Conservation (phyloP, 2,113 vertebrate genomes). For the Esox niger region DNA sequence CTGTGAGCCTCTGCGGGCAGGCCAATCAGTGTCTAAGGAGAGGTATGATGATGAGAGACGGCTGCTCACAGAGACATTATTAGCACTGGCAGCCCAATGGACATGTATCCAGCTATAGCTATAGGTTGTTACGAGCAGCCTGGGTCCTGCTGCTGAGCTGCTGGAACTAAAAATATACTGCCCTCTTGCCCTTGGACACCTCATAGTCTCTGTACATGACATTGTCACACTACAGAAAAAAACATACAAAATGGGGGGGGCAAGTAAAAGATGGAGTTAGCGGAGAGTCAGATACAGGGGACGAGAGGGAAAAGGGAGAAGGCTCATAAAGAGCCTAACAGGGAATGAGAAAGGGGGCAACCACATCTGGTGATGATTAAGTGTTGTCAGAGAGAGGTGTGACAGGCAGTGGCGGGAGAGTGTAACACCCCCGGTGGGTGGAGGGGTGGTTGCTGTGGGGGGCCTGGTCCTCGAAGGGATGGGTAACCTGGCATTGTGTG, state of each 20-base stretch:
- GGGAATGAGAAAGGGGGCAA: too few relatives aligned
- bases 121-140: not conserved
- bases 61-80: not conserved
- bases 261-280: not conserved
- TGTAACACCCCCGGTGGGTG: too few relatives aligned
- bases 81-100: too few relatives aligned
- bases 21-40: not conserved
- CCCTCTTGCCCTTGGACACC: constrained; percentile 1
- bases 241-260: not conserved
- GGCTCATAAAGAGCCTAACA: too few relatives aligned
- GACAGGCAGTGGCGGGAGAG: too few relatives aligned
- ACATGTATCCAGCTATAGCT: too few relatives aligned
- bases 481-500: too few relatives aligned
- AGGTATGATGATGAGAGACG: not conserved
- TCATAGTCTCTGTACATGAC: constrained; percentile 53
- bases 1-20: not conserved
- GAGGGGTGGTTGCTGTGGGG: too few relatives aligned
- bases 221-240: not conserved
- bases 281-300: not conserved
- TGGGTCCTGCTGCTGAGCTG: not conserved
- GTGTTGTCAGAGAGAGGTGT: too few relatives aligned
- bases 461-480: too few relatives aligned
- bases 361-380: too few relatives aligned
- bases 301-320: not conserved
- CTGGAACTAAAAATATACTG: constrained; percentile 11